Base-by-base conservation (phyloP, 2,113 vertebrate species). In the Zonotrichia leucophrys region DNA sequence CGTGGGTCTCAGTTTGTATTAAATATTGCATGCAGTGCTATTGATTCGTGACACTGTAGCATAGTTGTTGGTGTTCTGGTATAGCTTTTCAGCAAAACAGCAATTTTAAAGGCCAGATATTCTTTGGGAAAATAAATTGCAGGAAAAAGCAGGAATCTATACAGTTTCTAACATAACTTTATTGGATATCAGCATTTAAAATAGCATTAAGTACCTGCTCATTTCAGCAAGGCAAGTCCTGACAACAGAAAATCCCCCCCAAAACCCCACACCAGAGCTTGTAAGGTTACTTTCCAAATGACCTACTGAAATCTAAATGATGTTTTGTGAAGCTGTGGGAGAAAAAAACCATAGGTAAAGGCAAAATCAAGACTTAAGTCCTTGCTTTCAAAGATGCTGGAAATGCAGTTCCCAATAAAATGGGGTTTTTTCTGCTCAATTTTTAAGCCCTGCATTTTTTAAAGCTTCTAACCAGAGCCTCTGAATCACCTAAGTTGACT, bases 391-490 rank as follows among this genome's bases (percentile, higher is more conserved):
- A 68, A 78, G 23, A 35, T 68, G 37, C 5, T 7, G 17, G 25
- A 58, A 64, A 5, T 55, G 37, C 15, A 14, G 27, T 56, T 89
- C 42, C 28, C 10, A 25, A 5, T 56, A 19, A 19, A 60, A 17
- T 25, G 4, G 7, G 2, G 1, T 4, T 5, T 14, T 4, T 23
- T 56, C 35, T n/a, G 23, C 11, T 59, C 3, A 5, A 4, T 15
- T 55, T 58, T 76, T 49, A 55, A 83, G 12, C 12, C 15, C 4
- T 78, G 24, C 1, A 1, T 75, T 69, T 77, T 31, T 73, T 87
- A 84, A 58, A 50, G 5, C 10, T 85, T 87, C 44, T 4, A 35
- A 0, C 3, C 24, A 63, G 62, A 72, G 13, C 15, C 15, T 64
- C 30, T 81, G 55, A 87, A 58, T 66, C 10, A 18, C 19, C 33